Evolutionary conservation across 2,113 vertebrate species (phyloP).

Genomic region (Cyanoderma ruficeps): DNA sequence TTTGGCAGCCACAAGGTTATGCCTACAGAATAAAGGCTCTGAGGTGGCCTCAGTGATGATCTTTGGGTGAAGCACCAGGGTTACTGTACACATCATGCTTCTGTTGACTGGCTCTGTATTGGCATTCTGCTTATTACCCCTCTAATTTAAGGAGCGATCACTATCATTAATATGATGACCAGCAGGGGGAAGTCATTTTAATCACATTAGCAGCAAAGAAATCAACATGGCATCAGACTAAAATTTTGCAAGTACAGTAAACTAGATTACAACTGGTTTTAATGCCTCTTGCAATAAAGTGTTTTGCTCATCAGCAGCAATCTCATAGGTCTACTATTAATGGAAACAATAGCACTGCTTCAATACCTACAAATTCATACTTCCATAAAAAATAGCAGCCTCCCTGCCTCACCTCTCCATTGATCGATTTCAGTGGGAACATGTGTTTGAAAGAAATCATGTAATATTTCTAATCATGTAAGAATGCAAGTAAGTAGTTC

Average conservation of each 20-base stretch:
- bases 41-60: background rate
- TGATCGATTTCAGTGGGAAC: background rate
- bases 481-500: background rate
- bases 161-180: background rate
- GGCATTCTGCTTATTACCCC: background rate
- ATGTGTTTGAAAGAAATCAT: background rate
- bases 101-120: background rate
- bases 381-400: background rate
- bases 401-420: background rate
- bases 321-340: background rate
- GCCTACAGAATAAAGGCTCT: background rate
- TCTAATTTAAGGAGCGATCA: background rate
- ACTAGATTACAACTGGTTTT: background rate
- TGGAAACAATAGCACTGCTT: background rate
- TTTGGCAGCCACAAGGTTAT: background rate
- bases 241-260: background rate
- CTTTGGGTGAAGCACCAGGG: background rate
- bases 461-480: background rate
- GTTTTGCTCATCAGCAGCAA: background rate
- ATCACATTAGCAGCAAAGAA: background rate
- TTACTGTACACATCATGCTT: background rate
- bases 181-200: background rate
- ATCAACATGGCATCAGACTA: background rate
- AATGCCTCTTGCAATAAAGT: background rate
- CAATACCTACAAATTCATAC: background rate